Evolutionary conservation across 2,113 vertebrate species (phyloP).

Genomic region (Andinoacara biseriatus): DNA sequence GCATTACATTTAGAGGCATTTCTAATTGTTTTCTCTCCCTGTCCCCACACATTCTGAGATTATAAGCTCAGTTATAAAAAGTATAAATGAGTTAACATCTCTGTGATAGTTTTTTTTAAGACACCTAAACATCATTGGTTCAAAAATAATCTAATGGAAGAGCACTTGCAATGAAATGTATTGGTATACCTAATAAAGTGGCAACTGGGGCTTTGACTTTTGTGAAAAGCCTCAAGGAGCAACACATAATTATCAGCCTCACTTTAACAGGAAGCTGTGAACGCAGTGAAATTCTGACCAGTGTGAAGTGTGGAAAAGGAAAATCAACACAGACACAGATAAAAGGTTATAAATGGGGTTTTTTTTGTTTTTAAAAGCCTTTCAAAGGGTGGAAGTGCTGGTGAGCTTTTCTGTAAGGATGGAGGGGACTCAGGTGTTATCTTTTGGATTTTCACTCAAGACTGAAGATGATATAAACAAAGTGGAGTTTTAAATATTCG

Average conservation of each 20-base stretch:
- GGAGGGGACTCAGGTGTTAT: not conserved
- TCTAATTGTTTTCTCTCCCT: not conserved
- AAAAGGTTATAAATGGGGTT: not conserved
- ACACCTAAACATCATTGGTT: too few relatives aligned
- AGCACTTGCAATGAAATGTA: not conserved
- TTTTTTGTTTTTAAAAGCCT: rapidly evolving
- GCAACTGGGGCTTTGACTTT: not conserved
- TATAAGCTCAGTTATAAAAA: too few relatives aligned
- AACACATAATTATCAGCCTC: constrained; percentile 3
- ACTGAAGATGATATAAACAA: not conserved
- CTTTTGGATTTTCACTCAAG: not conserved
- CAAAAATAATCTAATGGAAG: too few relatives aligned
- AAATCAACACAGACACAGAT: not conserved
- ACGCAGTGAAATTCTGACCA: not conserved
- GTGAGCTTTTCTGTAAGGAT: not conserved
- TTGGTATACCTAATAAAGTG: not conserved
- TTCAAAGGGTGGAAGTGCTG: not conserved
- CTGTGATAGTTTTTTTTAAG: too few relatives aligned
- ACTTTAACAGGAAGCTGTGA: not conserved
- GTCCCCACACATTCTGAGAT: not conserved
- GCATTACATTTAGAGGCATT: not conserved
- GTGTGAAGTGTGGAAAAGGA: not conserved
- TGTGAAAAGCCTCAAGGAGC: not conserved
- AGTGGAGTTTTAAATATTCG: not conserved
- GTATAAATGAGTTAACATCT: too few relatives aligned